Conservation (phyloP, 2,113 vertebrate species). For the Elanoides forficatus region DNA sequence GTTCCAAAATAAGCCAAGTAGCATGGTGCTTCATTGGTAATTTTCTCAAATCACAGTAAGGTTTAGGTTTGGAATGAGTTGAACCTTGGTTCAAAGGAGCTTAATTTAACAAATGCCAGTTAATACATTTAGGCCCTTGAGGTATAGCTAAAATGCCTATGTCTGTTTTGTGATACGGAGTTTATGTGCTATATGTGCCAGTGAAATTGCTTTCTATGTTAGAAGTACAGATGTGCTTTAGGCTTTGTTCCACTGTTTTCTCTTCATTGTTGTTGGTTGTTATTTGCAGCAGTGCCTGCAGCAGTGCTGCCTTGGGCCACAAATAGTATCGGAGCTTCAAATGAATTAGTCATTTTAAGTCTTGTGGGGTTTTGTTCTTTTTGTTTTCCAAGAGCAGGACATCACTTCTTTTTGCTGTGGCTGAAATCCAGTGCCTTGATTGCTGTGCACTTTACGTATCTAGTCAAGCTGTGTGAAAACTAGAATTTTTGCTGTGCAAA, state of each 20-base stretch:
- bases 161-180: neutral
- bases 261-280: neutral
- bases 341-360: neutral
- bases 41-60: neutral
- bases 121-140: neutral
- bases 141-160: neutral
- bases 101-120: constrained; percentile 1
- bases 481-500: neutral
- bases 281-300: neutral
- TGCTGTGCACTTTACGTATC: neutral
- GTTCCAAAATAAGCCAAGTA: neutral
- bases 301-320: neutral
- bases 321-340: neutral
- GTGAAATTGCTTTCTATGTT: neutral
- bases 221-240: neutral
- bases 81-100: neutral
- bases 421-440: neutral
- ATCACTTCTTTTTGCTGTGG: neutral
- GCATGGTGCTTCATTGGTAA: neutral
- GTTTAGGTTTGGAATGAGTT: neutral
- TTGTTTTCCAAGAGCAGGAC: neutral
- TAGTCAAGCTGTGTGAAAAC: neutral
- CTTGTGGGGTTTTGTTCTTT: neutral
- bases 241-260: neutral
- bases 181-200: neutral